Conservation (phyloP, 2,113 vertebrate species). For the Microtus oregoni region DNA sequence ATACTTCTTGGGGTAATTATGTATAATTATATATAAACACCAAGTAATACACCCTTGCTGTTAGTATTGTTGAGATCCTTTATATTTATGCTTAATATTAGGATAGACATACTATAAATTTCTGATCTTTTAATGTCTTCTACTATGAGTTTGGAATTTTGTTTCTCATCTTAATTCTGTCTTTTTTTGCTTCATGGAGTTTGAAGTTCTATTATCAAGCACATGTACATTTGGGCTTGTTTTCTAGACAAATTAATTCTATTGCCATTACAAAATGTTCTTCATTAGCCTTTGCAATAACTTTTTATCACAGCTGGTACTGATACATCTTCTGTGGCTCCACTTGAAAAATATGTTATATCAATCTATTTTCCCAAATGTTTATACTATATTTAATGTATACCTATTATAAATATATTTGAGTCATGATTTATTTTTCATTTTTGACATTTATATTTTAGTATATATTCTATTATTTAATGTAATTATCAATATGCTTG, state of each 20-base stretch:
- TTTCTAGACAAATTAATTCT: neutral
- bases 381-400: neutral
- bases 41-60: neutral
- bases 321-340: neutral
- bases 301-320: neutral
- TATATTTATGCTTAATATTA: slow-evolving; percentile 19
- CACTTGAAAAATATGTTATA: neutral
- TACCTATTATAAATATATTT: neutral
- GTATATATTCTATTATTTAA: neutral
- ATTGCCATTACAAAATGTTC: neutral
- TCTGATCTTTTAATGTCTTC: neutral
- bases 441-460: neutral
- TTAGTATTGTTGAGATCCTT: neutral
- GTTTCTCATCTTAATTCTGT: neutral
- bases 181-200: neutral
- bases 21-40: neutral
- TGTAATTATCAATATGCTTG: neutral
- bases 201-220: neutral
- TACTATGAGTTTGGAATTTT: neutral
- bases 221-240: neutral
- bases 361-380: neutral
- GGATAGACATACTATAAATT: neutral
- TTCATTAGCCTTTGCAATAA: neutral
- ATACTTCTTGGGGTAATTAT: neutral
- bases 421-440: neutral